Evolutionary conservation across 2,888 invertebrate genomes (phyloP), one percentile per base, ranked within the genome.

Genomic region (Gisinianus flammeolus): DNA sequence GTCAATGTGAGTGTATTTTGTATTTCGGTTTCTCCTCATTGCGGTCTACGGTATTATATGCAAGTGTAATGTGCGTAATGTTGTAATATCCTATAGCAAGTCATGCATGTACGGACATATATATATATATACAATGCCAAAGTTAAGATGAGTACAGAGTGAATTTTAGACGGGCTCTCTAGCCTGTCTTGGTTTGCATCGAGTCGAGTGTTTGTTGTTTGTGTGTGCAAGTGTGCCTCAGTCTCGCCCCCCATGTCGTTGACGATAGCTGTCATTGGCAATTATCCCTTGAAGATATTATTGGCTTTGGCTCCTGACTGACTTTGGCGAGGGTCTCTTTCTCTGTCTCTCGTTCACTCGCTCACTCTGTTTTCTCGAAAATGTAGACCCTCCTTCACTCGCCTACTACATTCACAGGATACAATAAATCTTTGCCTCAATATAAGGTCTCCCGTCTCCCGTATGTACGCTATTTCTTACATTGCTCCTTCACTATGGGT

Each of bases 241-340:
- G 62, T 54, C 76, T 76, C 76, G 76, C 70, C 80, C 80, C 80
- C 79, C 78, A 73, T 72, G 76, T 67, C 72, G 78, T 62, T 26
- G 62, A 77, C 77, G 79, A 80, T 66, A 77, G 75, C 80, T 80
- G 79, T 80, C 80, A 79, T 74, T 79, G 77, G 70, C 77, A 80
- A 80, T 79, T 80, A 80, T 79, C 80, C 79, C 67, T 77, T 68
- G 58, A 74, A 80, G 74, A 79, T 76, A 80, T 80, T 80, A 80
- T 79, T 80, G 79, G 75, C 66, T 75, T 74, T 67, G 76, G 77
- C 74, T 66, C 74, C 74, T n/a, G n/a, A n/a, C 6, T 52, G 52
- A 74, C 79, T 79, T 77, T 77, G 35, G 74, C 74, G 19, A 70
- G 70, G 52, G 54, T 52, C 54, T 70, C 30, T 70, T 16, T 35